A percentile compares a stretch with the other conserved stretches of the same genome.
These are phyloP conservation scores for Ceratosolen solmsi DNA, from an alignment of 1,140 invertebrate genomes.

Conservation along the genomic window DNA sequence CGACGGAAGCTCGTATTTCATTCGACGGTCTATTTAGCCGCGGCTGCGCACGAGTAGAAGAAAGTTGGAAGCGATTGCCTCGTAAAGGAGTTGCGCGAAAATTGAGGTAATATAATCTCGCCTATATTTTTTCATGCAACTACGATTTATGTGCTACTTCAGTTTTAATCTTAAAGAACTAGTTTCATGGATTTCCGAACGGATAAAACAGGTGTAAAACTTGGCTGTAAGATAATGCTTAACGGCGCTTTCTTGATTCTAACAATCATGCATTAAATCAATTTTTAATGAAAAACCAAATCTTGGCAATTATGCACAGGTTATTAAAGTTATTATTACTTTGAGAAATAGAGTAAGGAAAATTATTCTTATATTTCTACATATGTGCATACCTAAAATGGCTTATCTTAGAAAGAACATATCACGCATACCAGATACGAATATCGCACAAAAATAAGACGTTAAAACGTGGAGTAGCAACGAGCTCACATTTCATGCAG, in stretches of 20 bases:
- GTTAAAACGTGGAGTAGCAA: neutral
- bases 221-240: neutral
- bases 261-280: neutral
- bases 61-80: slow-evolving; percentile 19
- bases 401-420: neutral
- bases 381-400: too few relatives aligned
- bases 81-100: slow-evolving; percentile 21
- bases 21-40: neutral
- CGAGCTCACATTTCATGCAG: neutral
- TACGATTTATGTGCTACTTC: neutral
- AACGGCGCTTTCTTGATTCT: neutral
- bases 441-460: neutral
- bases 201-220: neutral
- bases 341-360: too few relatives aligned
- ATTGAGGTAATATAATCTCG: slow-evolving; percentile 8
- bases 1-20: neutral
- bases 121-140: neutral
- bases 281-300: neutral
- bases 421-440: neutral
- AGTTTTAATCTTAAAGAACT: slow-evolving; percentile 3
- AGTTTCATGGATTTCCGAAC: slow-evolving; percentile 3
- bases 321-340: too few relatives aligned
- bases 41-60: slow-evolving; percentile 6
- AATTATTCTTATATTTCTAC: too few relatives aligned
- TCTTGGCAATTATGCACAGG: too few relatives aligned